Base-by-base conservation (phyloP, 1,140 invertebrate genomes). In the Drosophila nigromelanica region DNA sequence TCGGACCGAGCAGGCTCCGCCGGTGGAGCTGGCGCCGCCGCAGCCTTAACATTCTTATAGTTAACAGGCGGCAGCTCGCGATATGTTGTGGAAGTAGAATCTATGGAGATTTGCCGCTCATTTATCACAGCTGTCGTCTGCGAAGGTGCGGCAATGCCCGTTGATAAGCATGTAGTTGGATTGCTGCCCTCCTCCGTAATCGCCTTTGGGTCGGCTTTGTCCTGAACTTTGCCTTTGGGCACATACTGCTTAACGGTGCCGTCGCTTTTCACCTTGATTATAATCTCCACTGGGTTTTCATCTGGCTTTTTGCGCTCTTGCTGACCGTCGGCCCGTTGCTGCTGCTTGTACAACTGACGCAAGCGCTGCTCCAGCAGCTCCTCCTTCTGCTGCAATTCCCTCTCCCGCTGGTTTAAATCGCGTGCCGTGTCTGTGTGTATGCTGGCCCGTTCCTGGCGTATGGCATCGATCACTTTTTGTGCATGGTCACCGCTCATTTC, bases 81-180 rank as follows among this genome's bases (percentile, higher is more conserved):
- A 76, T 91, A 91, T 1, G 76, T 67, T 3, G 90, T 91, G 4
- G 90, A 91, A 55, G 72, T 91, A 3, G 90, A 91, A 45, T 91
- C 90, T 11, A 90, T 85, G 0, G 90, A 91, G 11, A 56, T 61
- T 24, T 89, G 89, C 1, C 89, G 76, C 18, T 68, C 79, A 27
- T 76, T 58, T 4, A 48, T n/a, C 3, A 11, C 35, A 0, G 15
- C 50, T 21, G 24, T 2, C 14, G 24, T 2, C 14, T 45, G 7
- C 12, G 42, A 51, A 33, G 14, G 4, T 42, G 47, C 15, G 42
- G 18, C 3, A 5, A 21, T 4, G 5, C 39, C 11, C n/a, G 61
- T 21, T 39, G 69, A 50, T 27, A 42, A 51, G 8, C 21, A 21
- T 12, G 55, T 54, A 2, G 51, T 54, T 68, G 39, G 35, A 24